These are phyloP conservation scores for Nephila pilipes DNA, from an alignment of 1,140 invertebrate species.

Conservation along the genomic window DNA sequence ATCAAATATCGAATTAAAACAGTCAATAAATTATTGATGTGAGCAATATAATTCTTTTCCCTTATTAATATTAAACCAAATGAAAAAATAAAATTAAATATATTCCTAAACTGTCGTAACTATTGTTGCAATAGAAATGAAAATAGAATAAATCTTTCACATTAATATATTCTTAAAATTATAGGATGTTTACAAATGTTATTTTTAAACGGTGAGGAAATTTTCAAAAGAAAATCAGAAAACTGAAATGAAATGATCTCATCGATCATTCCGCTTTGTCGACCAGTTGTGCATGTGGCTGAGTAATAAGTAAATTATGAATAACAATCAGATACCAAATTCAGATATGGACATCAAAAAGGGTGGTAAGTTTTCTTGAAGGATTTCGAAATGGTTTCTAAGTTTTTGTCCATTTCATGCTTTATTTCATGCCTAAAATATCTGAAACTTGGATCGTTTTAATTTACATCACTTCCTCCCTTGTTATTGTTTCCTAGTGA, in stretches of 20 bases:
- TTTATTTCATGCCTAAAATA: background rate
- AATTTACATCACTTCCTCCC: background rate
- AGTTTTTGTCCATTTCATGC: background rate
- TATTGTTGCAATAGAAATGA: too few relatives aligned
- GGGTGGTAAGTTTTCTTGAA: background rate
- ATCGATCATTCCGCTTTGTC: slow-evolving; percentile 9
- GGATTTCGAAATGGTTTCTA: background rate
- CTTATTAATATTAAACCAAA: too few relatives aligned
- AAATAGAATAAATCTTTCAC: too few relatives aligned
- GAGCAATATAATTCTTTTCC: too few relatives aligned
- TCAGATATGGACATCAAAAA: background rate
- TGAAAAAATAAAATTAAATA: background rate
- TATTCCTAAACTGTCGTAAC: too few relatives aligned
- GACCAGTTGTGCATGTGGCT: slow-evolving; percentile 26
- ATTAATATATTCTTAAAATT: too few relatives aligned
- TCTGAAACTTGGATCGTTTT: background rate
- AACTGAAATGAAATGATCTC: background rate
- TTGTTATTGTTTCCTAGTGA: background rate
- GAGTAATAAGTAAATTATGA: background rate
- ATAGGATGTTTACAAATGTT: too few relatives aligned
- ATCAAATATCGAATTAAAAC: too few relatives aligned
- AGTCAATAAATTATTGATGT: too few relatives aligned
- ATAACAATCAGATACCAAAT: background rate
- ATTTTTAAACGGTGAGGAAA: too few relatives aligned
- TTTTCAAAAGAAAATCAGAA: too few relatives aligned